Evolutionary conservation across 2,113 vertebrate species (phyloP).

Genomic region (Heptranchias perlo): DNA sequence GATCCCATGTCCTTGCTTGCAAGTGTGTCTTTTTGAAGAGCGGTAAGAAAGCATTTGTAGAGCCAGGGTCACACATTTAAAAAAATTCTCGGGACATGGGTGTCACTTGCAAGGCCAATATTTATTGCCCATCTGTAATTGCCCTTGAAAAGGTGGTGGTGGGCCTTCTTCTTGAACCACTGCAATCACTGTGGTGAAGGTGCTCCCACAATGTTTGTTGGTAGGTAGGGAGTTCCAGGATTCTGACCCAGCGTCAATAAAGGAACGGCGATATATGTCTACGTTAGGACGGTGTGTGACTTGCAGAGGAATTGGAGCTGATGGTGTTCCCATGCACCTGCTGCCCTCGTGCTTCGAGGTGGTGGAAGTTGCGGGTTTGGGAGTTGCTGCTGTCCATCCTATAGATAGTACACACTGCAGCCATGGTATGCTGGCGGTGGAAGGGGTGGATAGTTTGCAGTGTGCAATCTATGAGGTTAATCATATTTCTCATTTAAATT

Average conservation of each 20-base stretch:
- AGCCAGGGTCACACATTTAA: neutral
- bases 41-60: neutral
- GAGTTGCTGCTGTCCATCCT: neutral
- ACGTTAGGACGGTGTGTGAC: neutral
- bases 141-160: neutral
- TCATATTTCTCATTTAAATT: neutral
- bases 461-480: neutral
- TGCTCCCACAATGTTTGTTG: neutral
- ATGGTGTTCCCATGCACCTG: neutral
- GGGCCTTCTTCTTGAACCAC: neutral
- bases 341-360: neutral
- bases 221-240: neutral
- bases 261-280: neutral
- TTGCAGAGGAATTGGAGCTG: neutral
- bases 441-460: neutral
- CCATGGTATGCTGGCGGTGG: neutral
- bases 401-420: neutral
- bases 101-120: neutral
- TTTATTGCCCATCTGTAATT: neutral
- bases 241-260: neutral
- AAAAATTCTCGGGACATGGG: neutral
- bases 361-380: neutral
- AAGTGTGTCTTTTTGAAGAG: neutral
- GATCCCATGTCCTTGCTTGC: neutral
- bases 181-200: neutral